Conservation (phyloP, 2,888 invertebrate species). For the Pyrrhia umbra region DNA sequence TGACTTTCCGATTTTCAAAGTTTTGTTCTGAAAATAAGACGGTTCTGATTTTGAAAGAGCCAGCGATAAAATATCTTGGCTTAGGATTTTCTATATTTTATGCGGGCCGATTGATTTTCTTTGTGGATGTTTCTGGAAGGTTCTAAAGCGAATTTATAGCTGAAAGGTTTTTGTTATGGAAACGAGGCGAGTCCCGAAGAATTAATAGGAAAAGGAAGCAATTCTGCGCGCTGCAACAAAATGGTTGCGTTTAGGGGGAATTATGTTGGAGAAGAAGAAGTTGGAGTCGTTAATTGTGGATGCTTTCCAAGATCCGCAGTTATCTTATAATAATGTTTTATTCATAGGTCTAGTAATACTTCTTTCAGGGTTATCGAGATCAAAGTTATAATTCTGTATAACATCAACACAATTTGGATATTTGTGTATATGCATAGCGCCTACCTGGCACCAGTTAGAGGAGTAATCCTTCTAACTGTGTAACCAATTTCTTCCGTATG, state of each 20-base stretch:
- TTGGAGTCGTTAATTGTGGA: not conserved
- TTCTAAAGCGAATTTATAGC: slow-evolving; percentile 56
- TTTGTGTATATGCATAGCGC: too few species aligned
- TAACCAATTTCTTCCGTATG: too few species aligned
- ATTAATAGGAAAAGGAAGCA: slow-evolving; percentile 51
- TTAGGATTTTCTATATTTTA: slow-evolving; percentile 57
- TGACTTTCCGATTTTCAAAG: slow-evolving; percentile 55
- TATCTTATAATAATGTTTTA: not conserved
- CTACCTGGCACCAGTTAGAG: too few species aligned
- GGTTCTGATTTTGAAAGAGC: slow-evolving; percentile 56
- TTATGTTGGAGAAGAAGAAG: slow-evolving; percentile 16
- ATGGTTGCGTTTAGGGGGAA: slow-evolving; percentile 34
- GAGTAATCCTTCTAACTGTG: too few species aligned
- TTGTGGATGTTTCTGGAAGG: slow-evolving; percentile 55
- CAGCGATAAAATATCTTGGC: slow-evolving; percentile 53
- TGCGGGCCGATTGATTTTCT: slow-evolving; percentile 55
- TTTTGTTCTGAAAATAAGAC: slow-evolving; percentile 58
- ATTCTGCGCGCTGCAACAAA: slow-evolving; percentile 43
- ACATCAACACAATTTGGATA: too few species aligned
- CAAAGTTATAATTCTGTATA: too few species aligned
- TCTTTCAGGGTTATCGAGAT: not conserved
- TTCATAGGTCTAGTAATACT: slow-evolving; percentile 1
- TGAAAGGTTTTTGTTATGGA: slow-evolving; percentile 54
- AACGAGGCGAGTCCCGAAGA: slow-evolving; percentile 48
- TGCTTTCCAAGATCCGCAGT: not conserved